Evolutionary conservation across 2,888 invertebrate genomes (phyloP), one percentile per base, ranked within the genome.

Genomic region (Hirtodrosophila confusa): DNA sequence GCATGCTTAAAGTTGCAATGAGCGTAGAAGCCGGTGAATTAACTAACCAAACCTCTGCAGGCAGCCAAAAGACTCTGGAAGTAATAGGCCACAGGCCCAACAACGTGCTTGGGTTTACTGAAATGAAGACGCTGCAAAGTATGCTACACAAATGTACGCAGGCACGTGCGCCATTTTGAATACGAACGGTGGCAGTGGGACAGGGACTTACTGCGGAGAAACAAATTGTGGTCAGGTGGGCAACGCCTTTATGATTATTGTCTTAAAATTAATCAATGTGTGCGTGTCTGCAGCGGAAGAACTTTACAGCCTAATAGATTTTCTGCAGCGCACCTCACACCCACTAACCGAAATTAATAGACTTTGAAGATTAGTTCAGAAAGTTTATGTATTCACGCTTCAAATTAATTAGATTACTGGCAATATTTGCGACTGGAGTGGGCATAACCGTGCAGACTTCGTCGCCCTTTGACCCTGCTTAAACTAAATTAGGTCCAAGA

Each of bases 201-300:
- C 17, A n/a, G 11, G 8, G 39, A 17, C 17, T 1, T 17, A 17
- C 40, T 6, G 27, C 9, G 33, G 62, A 9, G 23, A 44, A 53
- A 51, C 60, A 51, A 68, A 68, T 74, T 69, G 66, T 60, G 75
- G 58, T 64, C 55, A 67, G 76, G 69, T 72, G 68, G 64, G 65
- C 54, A 63, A 66, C 64, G 76, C 82, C 75, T 79, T 82, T 79
- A 85, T 82, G 85, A 82, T 85, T 86, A 84, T 84, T 84, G 86
- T 86, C 84, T 86, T 84, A 80, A 86, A 84, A 86, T 84, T 84
- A 86, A 84, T 84, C 84, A 84, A 86, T 75, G 71, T 80, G 84
- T 71, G 72, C 77, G 85, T 72, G 68, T 68, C 55, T 53, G 63
- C 53, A 66, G 43, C 69, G 69, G 49, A 55, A 49, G 62, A 80